Percentiles rank a stretch among this genome's conserved stretches.
These are phyloP conservation scores for Iselma pallidipennis DNA, from an alignment of 2,888 invertebrate genomes.

Conservation along the genomic window DNA sequence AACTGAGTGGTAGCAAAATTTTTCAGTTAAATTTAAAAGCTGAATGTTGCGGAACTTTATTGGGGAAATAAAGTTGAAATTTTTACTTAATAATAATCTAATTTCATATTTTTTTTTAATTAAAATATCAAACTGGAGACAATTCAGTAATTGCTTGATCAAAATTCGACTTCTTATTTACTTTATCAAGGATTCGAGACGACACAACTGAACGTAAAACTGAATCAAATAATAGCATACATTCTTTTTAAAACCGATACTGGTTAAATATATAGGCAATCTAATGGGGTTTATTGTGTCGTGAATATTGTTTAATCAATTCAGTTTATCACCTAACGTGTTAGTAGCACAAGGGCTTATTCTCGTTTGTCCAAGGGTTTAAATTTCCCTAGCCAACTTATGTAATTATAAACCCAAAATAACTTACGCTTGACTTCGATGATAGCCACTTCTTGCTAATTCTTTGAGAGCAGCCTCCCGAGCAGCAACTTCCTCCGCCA, in stretches of 20 bases:
- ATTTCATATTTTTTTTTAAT: too few relatives aligned
- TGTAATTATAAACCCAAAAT: slow-evolving; percentile 9
- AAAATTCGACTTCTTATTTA: too few relatives aligned
- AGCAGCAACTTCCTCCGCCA: slow-evolving; percentile 73
- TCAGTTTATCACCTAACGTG: slow-evolving; percentile 1
- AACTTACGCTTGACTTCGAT: slow-evolving; percentile 43
- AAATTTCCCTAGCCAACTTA: slow-evolving; percentile 7
- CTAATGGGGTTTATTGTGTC: neutral
- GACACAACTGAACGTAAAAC: too few relatives aligned
- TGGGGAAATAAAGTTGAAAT: too few relatives aligned
- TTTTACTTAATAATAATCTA: too few relatives aligned
- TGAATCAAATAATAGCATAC: neutral
- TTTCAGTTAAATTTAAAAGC: neutral
- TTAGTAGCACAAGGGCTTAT: slow-evolving; percentile 4
- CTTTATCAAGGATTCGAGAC: too few relatives aligned
- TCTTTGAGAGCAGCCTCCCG: slow-evolving; percentile 66
- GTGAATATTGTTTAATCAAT: slow-evolving; percentile 11
- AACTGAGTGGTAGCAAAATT: neutral
- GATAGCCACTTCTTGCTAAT: slow-evolving; percentile 48
- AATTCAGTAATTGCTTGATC: too few relatives aligned
- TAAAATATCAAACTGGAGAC: too few relatives aligned
- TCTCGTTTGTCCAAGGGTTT: slow-evolving; percentile 12
- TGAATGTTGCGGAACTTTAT: too few relatives aligned
- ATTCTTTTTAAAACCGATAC: neutral
- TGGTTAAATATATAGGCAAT: slow-evolving; percentile 12